Conservation (phyloP, 1,140 invertebrate species). For the Drosophila punjabiensis region DNA sequence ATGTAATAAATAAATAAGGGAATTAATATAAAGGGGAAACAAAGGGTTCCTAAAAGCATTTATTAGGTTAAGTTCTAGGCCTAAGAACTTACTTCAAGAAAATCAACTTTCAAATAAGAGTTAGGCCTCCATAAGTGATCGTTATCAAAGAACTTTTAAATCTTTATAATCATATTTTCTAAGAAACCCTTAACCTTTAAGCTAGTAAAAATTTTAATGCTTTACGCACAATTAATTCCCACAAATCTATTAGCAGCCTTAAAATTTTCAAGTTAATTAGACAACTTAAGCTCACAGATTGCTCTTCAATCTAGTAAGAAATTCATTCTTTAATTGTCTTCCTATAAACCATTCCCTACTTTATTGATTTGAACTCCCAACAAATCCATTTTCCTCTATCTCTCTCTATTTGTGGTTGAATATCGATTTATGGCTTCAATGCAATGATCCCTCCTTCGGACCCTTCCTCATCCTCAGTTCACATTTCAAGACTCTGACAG, state of each 20-base stretch:
- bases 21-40: too few species aligned
- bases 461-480: not conserved
- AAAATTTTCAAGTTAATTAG: not conserved
- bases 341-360: not conserved
- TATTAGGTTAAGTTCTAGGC: not conserved
- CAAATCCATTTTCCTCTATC: constrained; percentile 1
- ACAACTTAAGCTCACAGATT: not conserved
- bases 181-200: not conserved
- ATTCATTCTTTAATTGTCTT: not conserved
- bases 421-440: constrained; percentile 20
- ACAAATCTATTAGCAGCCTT: not conserved
- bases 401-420: constrained; percentile 2
- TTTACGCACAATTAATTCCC: not conserved
- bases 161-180: too few species aligned
- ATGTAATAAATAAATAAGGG: not conserved
- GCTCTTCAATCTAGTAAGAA: not conserved
- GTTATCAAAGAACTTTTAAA: too few species aligned
- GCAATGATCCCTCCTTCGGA: not conserved
- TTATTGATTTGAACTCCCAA: not conserved
- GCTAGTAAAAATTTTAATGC: not conserved
- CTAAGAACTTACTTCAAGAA: not conserved
- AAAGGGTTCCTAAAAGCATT: not conserved
- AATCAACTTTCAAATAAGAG: not conserved
- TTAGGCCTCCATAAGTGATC: not conserved
- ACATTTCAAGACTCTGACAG: constrained; percentile 25